Evolutionary conservation across 2,888 invertebrate genomes (phyloP), one percentile per base, ranked within the genome.

Genomic region (Omphaloscelis lunosa): DNA sequence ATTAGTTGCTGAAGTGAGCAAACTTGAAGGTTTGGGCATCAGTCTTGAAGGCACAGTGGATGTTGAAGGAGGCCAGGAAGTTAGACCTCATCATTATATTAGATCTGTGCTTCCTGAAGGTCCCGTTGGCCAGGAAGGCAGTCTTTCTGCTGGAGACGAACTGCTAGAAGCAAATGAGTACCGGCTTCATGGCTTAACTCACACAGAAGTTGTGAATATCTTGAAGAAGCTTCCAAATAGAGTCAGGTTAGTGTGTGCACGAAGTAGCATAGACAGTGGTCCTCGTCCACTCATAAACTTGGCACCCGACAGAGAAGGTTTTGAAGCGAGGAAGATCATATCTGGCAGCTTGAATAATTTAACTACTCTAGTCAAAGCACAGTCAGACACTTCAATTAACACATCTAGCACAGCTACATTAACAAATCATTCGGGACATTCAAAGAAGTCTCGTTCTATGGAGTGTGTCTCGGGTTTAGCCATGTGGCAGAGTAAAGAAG

Each of bases 31-130:
- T 72, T 97, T 99, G 84, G 99, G 99, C 9, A 99, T 99, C 90
- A 99, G 99, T 94, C 97, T 99, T 84, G 99, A 99, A 96, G 99
- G 99, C 53, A 99, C 99, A 0, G 99, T 99, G 23, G 99, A 99
- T 93, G 99, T 99, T 41, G 99, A 99, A 96, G 98, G 99, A 89
- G 99, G 99, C 5, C 98, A 98, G 88, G 99, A 99, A 97, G 98
- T 99, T 61, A 97, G 99, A 88, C 99, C 99, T n/a, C 99, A 99
- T 96, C 99, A 99, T 96, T 99, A 99, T 93, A 99, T 99, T 90
- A 97, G 99, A 87, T 99, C 99, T 53, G 99, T 99, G 88, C 97
- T 99, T 80, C 98, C 99, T 15, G 99, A 99, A 92, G 99, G 99
- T 7, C 99, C 99, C 0, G 99, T 99, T 0, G 99, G 99, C 2